Evolutionary conservation across 2,888 invertebrate genomes (phyloP).

Genomic region (Cerastoderma edule): DNA sequence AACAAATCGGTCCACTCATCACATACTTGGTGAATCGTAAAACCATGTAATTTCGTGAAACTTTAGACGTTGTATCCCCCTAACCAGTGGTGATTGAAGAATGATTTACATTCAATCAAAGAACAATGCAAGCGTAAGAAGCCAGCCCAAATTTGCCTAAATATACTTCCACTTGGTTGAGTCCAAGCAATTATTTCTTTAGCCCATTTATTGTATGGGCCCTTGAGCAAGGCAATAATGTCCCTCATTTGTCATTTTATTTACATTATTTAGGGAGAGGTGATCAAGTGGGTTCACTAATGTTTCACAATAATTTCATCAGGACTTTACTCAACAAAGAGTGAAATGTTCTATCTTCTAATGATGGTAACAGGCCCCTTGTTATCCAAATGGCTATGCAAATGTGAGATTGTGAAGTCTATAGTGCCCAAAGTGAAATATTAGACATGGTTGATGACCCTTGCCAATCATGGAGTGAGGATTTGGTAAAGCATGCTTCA

Average conservation of each 20-base stretch:
- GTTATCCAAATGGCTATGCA: no score
- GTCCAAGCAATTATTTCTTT: slow-evolving; percentile 20
- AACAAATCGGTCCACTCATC: slow-evolving; percentile 18
- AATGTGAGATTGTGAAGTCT: no score
- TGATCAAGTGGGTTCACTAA: slow-evolving; percentile 21
- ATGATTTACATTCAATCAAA: slow-evolving; percentile 37
- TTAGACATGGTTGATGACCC: no score
- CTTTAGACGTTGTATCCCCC: slow-evolving; percentile 4
- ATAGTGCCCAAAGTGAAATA: no score
- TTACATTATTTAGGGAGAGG: slow-evolving; percentile 10
- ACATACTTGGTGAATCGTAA: slow-evolving; percentile 21
- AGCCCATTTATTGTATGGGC: slow-evolving; percentile 10
- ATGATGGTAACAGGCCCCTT: no score
- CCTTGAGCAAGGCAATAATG: slow-evolving; percentile 18
- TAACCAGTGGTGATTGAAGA: slow-evolving; percentile 13
- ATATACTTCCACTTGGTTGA: slow-evolving; percentile 20
- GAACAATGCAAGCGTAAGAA: slow-evolving; percentile 34
- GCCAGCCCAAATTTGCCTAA: slow-evolving; percentile 24
- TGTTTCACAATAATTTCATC: slow-evolving; percentile 14
- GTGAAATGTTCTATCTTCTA: slow-evolving; percentile 10
- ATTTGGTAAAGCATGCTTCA: no score
- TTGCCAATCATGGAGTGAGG: no score
- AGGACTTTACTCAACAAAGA: slow-evolving; percentile 12
- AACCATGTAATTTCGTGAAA: slow-evolving; percentile 27
- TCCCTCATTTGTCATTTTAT: slow-evolving; percentile 22